A percentile compares a stretch with the other conserved stretches of the same genome.
Evolutionary conservation across 2,888 invertebrate genomes (phyloP).

Genomic region (Iselma pallidipennis): DNA sequence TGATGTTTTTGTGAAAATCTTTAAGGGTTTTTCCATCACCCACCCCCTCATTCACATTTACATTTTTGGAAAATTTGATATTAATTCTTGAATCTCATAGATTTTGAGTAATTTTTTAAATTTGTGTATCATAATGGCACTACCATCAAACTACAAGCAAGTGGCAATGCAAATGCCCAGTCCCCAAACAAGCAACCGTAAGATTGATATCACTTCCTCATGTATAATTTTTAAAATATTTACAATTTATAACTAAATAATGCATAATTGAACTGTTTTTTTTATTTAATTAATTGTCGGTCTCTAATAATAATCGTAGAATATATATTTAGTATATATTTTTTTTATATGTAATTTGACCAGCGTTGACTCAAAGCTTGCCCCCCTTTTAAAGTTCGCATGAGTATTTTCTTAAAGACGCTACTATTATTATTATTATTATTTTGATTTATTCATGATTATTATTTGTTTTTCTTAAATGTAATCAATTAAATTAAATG

Average conservation of each 20-base stretch:
- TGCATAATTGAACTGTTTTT: not conserved
- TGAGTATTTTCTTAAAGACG: slow-evolving; percentile 40
- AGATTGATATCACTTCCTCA: slow-evolving; percentile 50
- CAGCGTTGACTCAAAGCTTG: slow-evolving; percentile 31
- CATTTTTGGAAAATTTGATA: slow-evolving; percentile 12
- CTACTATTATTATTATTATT: slow-evolving; percentile 29
- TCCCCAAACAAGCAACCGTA: slow-evolving; percentile 73
- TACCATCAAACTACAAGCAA: slow-evolving; percentile 84
- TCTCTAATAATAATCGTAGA: not conserved
- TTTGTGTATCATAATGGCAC: slow-evolving; percentile 61
- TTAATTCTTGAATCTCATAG: slow-evolving; percentile 7
- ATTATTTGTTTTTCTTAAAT: slow-evolving; percentile 28
- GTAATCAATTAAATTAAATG: too few relatives aligned
- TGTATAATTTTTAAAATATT: slow-evolving; percentile 10
- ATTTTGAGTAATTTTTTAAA: slow-evolving; percentile 1
- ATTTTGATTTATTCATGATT: slow-evolving; percentile 16
- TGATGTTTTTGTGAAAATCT: not conserved
- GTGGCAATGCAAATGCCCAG: slow-evolving; percentile 76
- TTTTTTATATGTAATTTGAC: not conserved
- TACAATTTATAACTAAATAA: slow-evolving; percentile 2
- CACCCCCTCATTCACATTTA: not conserved
- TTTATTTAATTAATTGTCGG: not conserved
- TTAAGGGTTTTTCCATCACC: not conserved
- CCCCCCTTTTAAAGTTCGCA: slow-evolving; percentile 39
- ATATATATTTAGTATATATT: not conserved